These are phyloP conservation scores for Cryptomyrus ogoouensis DNA, from an alignment of 2,113 vertebrate genomes.

Conservation along the genomic window DNA sequence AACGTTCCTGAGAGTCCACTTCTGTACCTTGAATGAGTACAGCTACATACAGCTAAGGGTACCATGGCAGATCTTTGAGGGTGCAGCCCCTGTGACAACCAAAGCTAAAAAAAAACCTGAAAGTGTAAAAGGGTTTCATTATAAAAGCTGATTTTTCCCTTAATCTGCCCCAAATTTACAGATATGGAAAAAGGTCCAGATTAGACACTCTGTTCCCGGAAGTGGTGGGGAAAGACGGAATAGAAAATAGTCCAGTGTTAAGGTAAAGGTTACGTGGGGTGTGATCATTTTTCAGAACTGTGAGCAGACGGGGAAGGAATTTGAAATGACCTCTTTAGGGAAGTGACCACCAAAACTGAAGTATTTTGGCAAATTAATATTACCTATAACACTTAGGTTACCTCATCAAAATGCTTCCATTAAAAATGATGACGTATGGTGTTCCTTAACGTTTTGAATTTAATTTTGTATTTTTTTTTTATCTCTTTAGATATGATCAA, in stretches of 20 bases:
- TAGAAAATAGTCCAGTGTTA: conserved; percentile 79
- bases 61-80: too few relatives aligned
- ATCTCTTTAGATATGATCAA: conserved; percentile 44
- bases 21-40: too few relatives aligned
- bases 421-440: not conserved
- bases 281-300: not conserved
- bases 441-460: not conserved
- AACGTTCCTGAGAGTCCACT: too few relatives aligned
- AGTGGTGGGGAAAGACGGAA: conserved; percentile 81
- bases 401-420: not conserved
- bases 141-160: not conserved
- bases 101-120: too few relatives aligned
- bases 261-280: conserved; percentile 54
- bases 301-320: not conserved
- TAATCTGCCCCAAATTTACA: conserved; percentile 37
- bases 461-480: not conserved
- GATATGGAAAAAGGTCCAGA: conserved; percentile 91
- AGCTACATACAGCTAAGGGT: too few relatives aligned
- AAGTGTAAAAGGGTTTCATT: not conserved
- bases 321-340: not conserved
- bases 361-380: not conserved
- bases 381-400: not conserved
- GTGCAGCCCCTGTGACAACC: too few relatives aligned
- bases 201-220: conserved; percentile 86
- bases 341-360: not conserved